Evolutionary conservation across 2,113 vertebrate genomes (phyloP).

Genomic region (Austrofundulus limnaeus): DNA sequence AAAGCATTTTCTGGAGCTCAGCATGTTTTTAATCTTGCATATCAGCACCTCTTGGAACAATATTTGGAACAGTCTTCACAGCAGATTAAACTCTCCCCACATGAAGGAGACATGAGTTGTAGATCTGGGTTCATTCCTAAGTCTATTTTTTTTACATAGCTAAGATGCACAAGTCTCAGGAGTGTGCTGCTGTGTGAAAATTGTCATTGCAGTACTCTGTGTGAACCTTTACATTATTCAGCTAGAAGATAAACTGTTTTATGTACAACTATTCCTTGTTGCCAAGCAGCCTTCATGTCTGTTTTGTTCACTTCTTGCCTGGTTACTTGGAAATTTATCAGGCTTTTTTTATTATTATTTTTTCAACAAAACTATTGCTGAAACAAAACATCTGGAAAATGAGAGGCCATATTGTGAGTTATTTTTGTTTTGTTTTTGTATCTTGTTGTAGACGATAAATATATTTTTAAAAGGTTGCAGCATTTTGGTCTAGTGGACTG

Average conservation of each 20-base stretch:
- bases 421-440: conserved; percentile 35
- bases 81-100: conserved; percentile 10
- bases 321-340: conserved; percentile 22
- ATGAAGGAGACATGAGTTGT: conserved; percentile 7
- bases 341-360: conserved; percentile 31
- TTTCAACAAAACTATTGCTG: conserved; percentile 10
- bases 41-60: conserved; percentile 59
- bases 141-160: conserved; percentile 23
- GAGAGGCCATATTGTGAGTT: conserved; percentile 27
- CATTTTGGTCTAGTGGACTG: conserved; percentile 22
- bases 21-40: conserved; percentile 44
- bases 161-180: conserved; percentile 25
- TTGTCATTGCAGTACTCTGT: conserved; percentile 7
- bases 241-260: conserved; percentile 14
- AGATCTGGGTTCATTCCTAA: conserved; percentile 3
- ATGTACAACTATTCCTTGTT: conserved; percentile 24
- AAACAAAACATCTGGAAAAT: conserved; percentile 33
- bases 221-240: not conserved
- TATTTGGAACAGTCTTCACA: conserved; percentile 33
- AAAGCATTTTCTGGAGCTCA: conserved; percentile 49
- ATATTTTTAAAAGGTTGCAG: conserved; percentile 21
- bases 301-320: too few relatives aligned
- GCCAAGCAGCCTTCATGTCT: conserved; percentile 2
- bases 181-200: conserved; percentile 28
- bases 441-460: conserved; percentile 16